These are phyloP conservation scores for Dromaius novaehollandiae DNA, from an alignment of 2,113 vertebrate genomes.

Conservation along the genomic window DNA sequence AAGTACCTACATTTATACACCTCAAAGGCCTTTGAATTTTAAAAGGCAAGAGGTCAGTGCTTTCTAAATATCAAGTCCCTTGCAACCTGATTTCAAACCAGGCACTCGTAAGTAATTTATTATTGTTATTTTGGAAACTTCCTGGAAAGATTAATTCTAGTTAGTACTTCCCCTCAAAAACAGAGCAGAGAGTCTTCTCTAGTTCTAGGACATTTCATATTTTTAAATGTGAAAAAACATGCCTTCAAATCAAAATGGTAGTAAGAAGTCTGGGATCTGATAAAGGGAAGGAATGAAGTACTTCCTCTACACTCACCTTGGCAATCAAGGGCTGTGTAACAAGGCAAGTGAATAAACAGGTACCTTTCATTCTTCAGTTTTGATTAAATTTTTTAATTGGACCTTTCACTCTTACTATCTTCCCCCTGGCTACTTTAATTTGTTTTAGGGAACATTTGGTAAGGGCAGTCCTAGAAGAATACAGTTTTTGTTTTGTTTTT, in stretches of 20 bases:
- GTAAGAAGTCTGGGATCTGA: not conserved
- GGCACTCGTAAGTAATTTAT: conserved; percentile 33
- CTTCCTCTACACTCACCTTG: not conserved
- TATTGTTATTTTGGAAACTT: conserved; percentile 18
- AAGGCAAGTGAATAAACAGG: not conserved
- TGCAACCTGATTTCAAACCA: not conserved
- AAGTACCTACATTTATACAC: not conserved
- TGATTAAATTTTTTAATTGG: not conserved
- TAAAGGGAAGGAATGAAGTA: not conserved
- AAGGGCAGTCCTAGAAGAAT: not conserved
- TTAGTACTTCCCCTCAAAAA: not conserved
- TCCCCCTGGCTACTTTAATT: not conserved
- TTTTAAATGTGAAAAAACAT: not conserved
- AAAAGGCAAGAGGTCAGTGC: not conserved
- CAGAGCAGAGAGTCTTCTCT: not conserved
- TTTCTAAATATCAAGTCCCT: not conserved
- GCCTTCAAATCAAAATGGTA: too few species aligned
- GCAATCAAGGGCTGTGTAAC: not conserved
- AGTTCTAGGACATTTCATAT: not conserved
- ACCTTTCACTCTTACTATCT: not conserved
- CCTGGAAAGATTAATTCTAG: not conserved
- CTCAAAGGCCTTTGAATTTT: not conserved
- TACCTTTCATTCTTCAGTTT: not conserved
- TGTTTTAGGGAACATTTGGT: not conserved
- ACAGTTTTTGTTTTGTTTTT: not conserved